Evolutionary conservation across 1,140 invertebrate species (phyloP), one percentile per base, ranked within the genome.

Genomic region (Ptiloglossa arizonensis): DNA sequence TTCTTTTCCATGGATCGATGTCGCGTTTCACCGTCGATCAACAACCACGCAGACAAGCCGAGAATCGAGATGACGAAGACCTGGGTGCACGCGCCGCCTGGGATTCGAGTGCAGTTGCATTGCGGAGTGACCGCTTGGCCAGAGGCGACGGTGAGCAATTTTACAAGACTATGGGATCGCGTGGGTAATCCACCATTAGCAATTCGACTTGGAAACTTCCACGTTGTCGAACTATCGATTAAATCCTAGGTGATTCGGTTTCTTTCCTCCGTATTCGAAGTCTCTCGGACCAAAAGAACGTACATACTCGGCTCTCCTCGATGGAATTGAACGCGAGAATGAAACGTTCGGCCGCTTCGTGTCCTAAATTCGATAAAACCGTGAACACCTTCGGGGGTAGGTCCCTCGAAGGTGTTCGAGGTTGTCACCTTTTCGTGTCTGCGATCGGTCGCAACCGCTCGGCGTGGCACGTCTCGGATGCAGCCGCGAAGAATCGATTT

Each of bases 51-150:
- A 97, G 96, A 96, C 91, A 94, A 95, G 5, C 96, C 96, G 0
- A 95, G 95, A 82, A 93, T 97, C 15, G 92, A 93, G 35, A 93
- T 94, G 1, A 90, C 91, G 1, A 93, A 94, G 24, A 90, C 92
- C 0, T 96, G 96, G 94, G 94, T 97, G 6, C 96, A 97, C 86
- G 95, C 95, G 1, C 94, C 95, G 1, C 91, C 95, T 1, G 95
- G 94, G 1, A 91, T 96, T 29, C 93, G 95, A 54, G 94, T 95
- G 1, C 94, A 95, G 62, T 88, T 97, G 13, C 93, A 95, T 60
- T 97, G 96, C 80, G 92, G 90, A 19, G 95, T 97, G 13, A 94
- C 94, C 64, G 93, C 96, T 0, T 95, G 94, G 83, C 96, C 96
- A 0, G 91, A 94, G 27, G 94, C 96, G 1, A 93, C 93, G 60